Base-by-base conservation (phyloP, 2,113 vertebrate species). In the Hippopotamus amphibius region DNA sequence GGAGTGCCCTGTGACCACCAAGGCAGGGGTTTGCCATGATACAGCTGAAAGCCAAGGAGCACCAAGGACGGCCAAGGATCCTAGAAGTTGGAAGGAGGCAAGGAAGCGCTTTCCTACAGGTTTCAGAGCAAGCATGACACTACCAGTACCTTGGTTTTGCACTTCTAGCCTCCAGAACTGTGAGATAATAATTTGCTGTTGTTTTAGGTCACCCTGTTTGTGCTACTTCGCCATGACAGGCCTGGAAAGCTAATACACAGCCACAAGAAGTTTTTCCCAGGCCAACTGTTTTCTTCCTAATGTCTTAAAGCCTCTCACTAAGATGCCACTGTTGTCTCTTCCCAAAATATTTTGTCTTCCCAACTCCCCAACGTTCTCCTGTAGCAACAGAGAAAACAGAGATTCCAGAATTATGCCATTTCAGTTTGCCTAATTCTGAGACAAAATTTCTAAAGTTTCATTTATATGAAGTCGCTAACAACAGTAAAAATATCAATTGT, bases 401-500 rank as follows among this genome's bases (percentile, higher is more conserved):
- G 15, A 57, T 55, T 68, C 30, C 41, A 85, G 9, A 68, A 89
- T 37, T 37, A 37, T 57, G 37, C 19, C 37, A 59, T 86, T 94
- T 92, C 65, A 88, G 13, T 79, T 61, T 66, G 13, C 59, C 12
- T 80, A 88, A 80, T 59, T 89, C 19, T 72, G 19, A 89, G 53
- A 81, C 76, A 90, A 91, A 63, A 53, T 26, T 55, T 84, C 4
- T 41, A 13, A 21, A 80, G 33, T 96, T 96, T 97, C 28, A 61
- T 86, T 71, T 30, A 50, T 72, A 53, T 72, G n/a, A 93, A 69
- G 15, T 66, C 8, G 15, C 30, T 72, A 95, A 74, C 33, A 74
- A 82, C 12, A 82, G 41, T 83, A 48, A 81, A 80, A n/a, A 7
- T 7, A 97, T 89, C 33, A 85, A 65, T 93, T 81, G 1, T 53